Base-by-base conservation (phyloP, 2,113 vertebrate species). In the Rhinopithecus roxellana region DNA sequence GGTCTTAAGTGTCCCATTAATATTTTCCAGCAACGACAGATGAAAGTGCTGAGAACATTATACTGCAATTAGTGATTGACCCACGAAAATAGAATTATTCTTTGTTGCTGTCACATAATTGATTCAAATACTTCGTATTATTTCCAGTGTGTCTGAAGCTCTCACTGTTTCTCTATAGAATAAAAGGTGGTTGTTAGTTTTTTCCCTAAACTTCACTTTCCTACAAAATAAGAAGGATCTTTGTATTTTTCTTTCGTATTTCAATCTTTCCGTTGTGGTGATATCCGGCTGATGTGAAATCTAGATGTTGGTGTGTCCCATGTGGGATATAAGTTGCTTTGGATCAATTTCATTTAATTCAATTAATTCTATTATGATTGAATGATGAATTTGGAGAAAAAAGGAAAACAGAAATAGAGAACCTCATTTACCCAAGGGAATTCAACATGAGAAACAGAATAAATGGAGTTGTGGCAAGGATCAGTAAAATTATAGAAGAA, bases 1-100 rank as follows among this genome's bases (percentile, higher is more conserved):
- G 75, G 55, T 79, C 94, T 97, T 86, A 97, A 97, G 95, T 30
- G 78, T 93, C 93, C 17, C 92, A 88, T 96, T 93, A 97, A 79
- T 97, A 91, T 79, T 95, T 97, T 67, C 92, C 89, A 57, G 88
- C 75, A 94, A 70, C 50, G 96, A 45, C 64, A 91, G 81, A 95
- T 92, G 70, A 45, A 97, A 97, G 40, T 79, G 89, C 87, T 92
- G 85, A 95, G 95, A 97, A 95, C 95, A 27, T 95, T 95, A 86
- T 35, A 80, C 64, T 48, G 80, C 94, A 69, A 9, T 97, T 97
- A 98, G 94, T 74, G 85, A 75, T 23, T 87, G 98, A 91, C 88
- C 94, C 95, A 96, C 97, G 91, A 97, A 97, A 98, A 87, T 6
- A 84, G 81, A 97, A 96, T 96, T 90, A 87, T 95, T 98, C 55